Evolutionary conservation across 2,797 vertebrate genomes (phyloP), one percentile per base, ranked within the genome.

Genomic region (Benthosema pterotum): DNA sequence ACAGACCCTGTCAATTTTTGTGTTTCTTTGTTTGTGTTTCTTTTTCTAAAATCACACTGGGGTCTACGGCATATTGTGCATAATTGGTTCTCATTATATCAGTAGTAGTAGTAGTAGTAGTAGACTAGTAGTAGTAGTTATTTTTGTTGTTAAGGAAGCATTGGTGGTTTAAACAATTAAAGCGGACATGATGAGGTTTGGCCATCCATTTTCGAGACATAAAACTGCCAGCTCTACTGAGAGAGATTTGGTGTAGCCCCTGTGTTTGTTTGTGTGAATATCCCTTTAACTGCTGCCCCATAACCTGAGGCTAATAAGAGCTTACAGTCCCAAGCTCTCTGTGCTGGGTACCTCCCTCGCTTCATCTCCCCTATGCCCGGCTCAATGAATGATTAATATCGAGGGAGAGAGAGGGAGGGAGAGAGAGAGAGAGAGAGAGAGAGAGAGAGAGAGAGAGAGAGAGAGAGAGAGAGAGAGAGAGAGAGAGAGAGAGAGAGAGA

Each of bases 321-420:
- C 74, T 72, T 18, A 49, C 28, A 69, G 64, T 65, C 50, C 60
- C 47, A 52, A 11, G 56, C 50, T 60, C 48, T 0, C 49, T 70
- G 60, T 53, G 5, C 16, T 7, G 49, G 15, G 16, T 51, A 11
- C 49, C 7, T 49, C 64, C 48, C 75, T 71, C 51, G 57, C 66
- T 45, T 42, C 77, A 63, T 56, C 58, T 15, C 47, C 53, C 52
- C 42, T 69, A 12, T 56, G 38, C 74, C 42, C 42, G 14, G 45
- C 70, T 69, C 74, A 38, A 38, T 84, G 57, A 88, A 86, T 83
- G 79, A 87, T 87, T 87, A 75, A 85, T 86, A 64, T 56, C 16
- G 32, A 77, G 74, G 65, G 25, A 1, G 58, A 63, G 69, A 63
- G 71, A 61, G 22, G 9, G 42, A 13, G 42, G 7, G 17, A 38